These are phyloP conservation scores for Leptopilina clavipes DNA, from an alignment of 1,140 invertebrate species.

Conservation along the genomic window DNA sequence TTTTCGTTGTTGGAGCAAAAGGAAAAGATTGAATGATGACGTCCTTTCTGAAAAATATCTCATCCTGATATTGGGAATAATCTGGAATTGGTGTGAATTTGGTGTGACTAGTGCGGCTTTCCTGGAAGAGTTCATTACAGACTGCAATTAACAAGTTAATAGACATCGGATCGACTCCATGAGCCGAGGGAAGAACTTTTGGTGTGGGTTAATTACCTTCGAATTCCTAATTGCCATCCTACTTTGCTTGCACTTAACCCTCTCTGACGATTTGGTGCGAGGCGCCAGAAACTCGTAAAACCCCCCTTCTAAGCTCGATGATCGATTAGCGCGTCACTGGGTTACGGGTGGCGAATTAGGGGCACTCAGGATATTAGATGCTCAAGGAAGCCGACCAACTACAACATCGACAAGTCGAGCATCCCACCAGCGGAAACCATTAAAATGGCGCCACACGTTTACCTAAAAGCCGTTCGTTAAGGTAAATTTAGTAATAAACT, in stretches of 20 bases:
- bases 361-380: slow-evolving; percentile 71
- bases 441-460: slow-evolving; percentile 53
- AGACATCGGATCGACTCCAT: slow-evolving; percentile 44
- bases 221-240: slow-evolving; percentile 60
- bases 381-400: slow-evolving; percentile 53
- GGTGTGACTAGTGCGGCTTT: background rate
- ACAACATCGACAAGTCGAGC: slow-evolving; percentile 55
- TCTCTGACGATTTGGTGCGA: slow-evolving; percentile 50
- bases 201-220: slow-evolving; percentile 59
- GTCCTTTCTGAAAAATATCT: too few species aligned
- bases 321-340: slow-evolving; percentile 67
- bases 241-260: slow-evolving; percentile 45
- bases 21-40: too few species aligned
- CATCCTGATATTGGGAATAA: too few species aligned
- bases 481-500: slow-evolving; percentile 55
- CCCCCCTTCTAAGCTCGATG: slow-evolving; percentile 49
- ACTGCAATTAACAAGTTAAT: slow-evolving; percentile 45
- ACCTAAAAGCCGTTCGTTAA: slow-evolving; percentile 53
- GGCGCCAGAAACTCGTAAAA: slow-evolving; percentile 54
- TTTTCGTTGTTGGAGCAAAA: too few species aligned
- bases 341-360: slow-evolving; percentile 68
- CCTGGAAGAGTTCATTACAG: background rate
- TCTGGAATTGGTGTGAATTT: background rate
- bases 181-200: slow-evolving; percentile 49
- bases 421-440: slow-evolving; percentile 55